phyloP scores from a whole-genome alignment of 2,888 invertebrate species.

The Caenorhabditis angaria region DNA sequence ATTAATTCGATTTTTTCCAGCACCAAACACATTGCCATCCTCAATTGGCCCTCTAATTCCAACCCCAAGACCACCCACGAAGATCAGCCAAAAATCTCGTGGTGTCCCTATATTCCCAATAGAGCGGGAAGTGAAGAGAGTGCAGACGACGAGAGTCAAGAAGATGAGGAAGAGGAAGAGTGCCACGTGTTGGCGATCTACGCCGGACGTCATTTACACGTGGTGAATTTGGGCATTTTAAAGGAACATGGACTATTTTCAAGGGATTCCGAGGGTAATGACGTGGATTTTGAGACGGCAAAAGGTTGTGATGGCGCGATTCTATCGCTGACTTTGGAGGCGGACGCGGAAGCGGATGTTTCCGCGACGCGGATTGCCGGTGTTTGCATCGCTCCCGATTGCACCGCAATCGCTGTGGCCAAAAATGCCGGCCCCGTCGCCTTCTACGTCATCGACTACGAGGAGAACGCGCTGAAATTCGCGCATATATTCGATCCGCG shows the following conservation, averaged over 20 bases:
- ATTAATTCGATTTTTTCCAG: slow-evolving; percentile 17
- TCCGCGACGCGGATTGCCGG: slow-evolving; percentile 51
- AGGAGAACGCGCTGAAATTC: slow-evolving; percentile 29
- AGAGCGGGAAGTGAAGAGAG: too few species aligned
- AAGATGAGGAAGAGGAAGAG: slow-evolving; percentile 39
- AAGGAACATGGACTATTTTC: too few species aligned
- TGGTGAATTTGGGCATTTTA: slow-evolving; percentile 51
- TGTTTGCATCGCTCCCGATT: slow-evolving; percentile 66
- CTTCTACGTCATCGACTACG: slow-evolving; percentile 63
- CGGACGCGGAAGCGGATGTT: slow-evolving; percentile 11
- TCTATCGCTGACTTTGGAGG: slow-evolving; percentile 35
- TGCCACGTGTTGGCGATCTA: slow-evolving; percentile 53
- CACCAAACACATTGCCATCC: slow-evolving; percentile 23
- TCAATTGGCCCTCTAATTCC: slow-evolving; percentile 25
- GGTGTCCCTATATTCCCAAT: slow-evolving; percentile 67
- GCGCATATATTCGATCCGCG: slow-evolving; percentile 60
- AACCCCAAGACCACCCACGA: slow-evolving; percentile 7
- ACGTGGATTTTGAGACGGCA: slow-evolving; percentile 40
- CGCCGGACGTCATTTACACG: slow-evolving; percentile 49
- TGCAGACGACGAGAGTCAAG: slow-evolving; percentile 35
- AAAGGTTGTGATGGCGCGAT: slow-evolving; percentile 40
- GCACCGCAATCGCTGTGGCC: slow-evolving; percentile 64
- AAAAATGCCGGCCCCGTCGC: slow-evolving; percentile 50
- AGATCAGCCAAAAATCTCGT: slow-evolving; percentile 47
- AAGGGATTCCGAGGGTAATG: slow-evolving; percentile 7